Percentiles rank a stretch among this genome's conserved stretches.
These are phyloP conservation scores for Tetraodon nigroviridis DNA, from an alignment of 2,113 vertebrate species.

Conservation along the genomic window DNA sequence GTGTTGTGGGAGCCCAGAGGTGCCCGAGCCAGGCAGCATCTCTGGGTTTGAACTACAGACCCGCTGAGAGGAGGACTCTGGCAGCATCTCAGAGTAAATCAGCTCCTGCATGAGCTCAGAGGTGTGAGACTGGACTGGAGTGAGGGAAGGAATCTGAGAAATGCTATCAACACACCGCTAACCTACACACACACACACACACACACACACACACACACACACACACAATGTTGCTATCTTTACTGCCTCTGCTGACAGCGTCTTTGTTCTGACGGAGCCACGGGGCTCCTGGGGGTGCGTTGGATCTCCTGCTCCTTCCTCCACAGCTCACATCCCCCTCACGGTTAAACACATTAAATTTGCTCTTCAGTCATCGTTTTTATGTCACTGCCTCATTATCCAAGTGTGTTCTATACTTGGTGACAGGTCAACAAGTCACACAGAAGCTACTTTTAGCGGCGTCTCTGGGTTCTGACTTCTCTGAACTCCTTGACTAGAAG, in stretches of 20 bases:
- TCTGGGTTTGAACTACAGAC: conserved; percentile 3
- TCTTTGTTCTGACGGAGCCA: no score
- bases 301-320: conserved; percentile 13
- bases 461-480: background rate
- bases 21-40: conserved; percentile 16
- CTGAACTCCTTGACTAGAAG: no score
- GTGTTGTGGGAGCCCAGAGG: conserved; percentile 9
- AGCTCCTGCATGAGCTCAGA: background rate
- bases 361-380: background rate
- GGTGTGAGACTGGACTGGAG: no score
- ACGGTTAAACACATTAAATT: conserved; percentile 2
- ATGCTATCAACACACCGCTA: conserved; percentile 9
- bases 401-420: conserved; percentile 33
- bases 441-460: background rate
- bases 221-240: conserved; percentile 4
- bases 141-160: background rate
- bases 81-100: background rate
- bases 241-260: conserved; percentile 15
- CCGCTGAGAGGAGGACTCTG: background rate
- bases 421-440: conserved; percentile 6
- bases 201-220: background rate
- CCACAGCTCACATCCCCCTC: conserved; percentile 16
- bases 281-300: conserved; percentile 7
- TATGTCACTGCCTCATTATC: background rate
- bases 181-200: background rate